These are phyloP conservation scores for Microdon myrmicae DNA, from an alignment of 2,888 invertebrate species.

Conservation along the genomic window DNA sequence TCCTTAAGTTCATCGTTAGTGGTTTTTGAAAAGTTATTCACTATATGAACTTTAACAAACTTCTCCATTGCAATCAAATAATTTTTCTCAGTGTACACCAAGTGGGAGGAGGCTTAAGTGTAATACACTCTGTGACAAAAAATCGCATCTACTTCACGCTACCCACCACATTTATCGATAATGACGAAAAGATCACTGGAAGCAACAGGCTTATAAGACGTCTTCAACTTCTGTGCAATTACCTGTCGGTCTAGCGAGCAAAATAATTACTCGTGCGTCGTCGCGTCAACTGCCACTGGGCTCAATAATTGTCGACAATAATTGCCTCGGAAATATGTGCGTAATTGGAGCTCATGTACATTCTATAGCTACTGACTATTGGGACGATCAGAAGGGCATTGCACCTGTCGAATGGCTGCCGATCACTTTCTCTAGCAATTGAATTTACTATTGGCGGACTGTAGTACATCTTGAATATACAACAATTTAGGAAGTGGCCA, in stretches of 20 bases:
- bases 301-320: conserved; percentile 36
- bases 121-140: conserved; percentile 13
- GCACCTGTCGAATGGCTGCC: too few species aligned
- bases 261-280: conserved; percentile 25
- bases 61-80: too few species aligned
- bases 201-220: conserved; percentile 12
- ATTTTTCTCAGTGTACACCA: conserved; percentile 15
- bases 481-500: too few species aligned
- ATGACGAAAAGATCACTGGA: conserved; percentile 31
- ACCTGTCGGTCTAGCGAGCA: conserved; percentile 5
- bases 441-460: too few species aligned
- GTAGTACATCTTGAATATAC: too few species aligned
- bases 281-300: conserved; percentile 4
- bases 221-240: conserved; percentile 9
- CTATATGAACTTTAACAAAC: too few species aligned
- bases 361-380: conserved; percentile 12
- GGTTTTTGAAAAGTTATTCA: too few species aligned
- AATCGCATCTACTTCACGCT: conserved; percentile 6
- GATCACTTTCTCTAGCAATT: too few species aligned
- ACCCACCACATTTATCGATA: conserved; percentile 24
- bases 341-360: conserved; percentile 29
- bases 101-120: conserved; percentile 22
- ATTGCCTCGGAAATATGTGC: conserved; percentile 24
- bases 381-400: conserved; percentile 10
- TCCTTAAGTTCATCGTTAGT: too few species aligned